Base-by-base conservation (phyloP, 2,888 invertebrate genomes). In the Coelogynopora nodosa region DNA sequence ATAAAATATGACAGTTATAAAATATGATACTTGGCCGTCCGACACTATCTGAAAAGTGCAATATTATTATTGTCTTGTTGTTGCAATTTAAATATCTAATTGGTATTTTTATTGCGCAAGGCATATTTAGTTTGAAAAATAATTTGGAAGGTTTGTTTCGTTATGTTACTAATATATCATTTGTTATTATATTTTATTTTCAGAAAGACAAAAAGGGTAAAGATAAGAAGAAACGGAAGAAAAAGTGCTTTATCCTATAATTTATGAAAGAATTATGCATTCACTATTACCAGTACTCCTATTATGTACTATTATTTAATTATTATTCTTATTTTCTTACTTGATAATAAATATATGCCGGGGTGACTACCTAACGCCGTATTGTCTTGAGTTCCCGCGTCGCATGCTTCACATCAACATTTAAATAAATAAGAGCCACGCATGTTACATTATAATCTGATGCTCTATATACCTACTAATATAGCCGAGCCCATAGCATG, bases 131-230 rank as follows among this genome's bases (percentile, higher is more conserved):
- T 26, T 80, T 80, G n/a, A 2, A 10, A 26, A 27, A 10, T 80
- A 10, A 26, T 2, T 23, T 23, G 28, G 5, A 10, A 18, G 5
- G 18, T 18, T 49, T 10, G 5, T 49, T 49, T 49, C 18, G 49
- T 49, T 10, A 49, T 49, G 18, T 49, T 10, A 10, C 49, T 49
- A 49, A 49, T 49, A 10, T 18, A 10, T 49, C 49, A 49, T n/a
- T 18, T 18, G 13, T 13, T 13, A 18, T 18, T 18, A 18, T 13
- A 67, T 13, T 13, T 13, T 13, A 67, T 67, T 13, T 82, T 26
- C 30, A 82, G 83, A 82, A 82, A 82, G 83, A 82, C 26, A 82
- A 82, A 29, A 82, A 82, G 30, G 30, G 30, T 28, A 27, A n/a
- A 18, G 83, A 82, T 18, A 82, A 82, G 83, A 82, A 82, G 30